phyloP scores from a whole-genome alignment of 1,140 invertebrate genomes.

The Magallana ariakensis region DNA sequence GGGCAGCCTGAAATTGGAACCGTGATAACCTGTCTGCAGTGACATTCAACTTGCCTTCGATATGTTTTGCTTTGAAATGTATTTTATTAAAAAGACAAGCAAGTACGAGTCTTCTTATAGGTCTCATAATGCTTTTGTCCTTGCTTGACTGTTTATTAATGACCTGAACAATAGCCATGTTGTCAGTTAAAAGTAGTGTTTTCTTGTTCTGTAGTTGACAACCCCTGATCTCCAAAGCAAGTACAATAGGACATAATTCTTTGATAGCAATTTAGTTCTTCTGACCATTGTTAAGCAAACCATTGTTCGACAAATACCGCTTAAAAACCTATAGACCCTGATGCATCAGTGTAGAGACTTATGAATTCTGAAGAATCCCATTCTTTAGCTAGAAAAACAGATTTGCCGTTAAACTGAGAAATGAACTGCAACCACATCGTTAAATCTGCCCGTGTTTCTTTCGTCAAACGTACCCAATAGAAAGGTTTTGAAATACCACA shows the following conservation, averaged over 20 bases:
- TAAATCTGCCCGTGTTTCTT: not conserved
- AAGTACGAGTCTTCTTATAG: slow-evolving; percentile 34
- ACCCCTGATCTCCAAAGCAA: slow-evolving; percentile 41
- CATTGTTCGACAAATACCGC: too few species aligned
- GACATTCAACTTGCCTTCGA: too few species aligned
- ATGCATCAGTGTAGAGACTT: not conserved
- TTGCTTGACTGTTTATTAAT: slow-evolving; percentile 47
- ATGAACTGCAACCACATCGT: not conserved
- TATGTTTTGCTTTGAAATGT: too few species aligned
- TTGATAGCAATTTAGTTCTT: slow-evolving; percentile 44
- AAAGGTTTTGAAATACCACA: not conserved
- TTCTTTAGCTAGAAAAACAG: not conserved
- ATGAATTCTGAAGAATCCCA: not conserved
- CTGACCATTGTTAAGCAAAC: too few species aligned
- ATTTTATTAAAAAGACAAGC: not conserved
- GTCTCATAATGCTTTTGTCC: slow-evolving; percentile 26
- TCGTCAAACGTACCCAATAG: not conserved
- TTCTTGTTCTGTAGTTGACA: not conserved
- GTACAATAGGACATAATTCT: slow-evolving; percentile 33
- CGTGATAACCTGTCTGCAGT: too few species aligned
- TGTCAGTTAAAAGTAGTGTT: slow-evolving; percentile 42
- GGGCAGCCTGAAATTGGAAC: too few species aligned
- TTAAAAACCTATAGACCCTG: too few species aligned
- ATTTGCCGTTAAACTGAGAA: too few species aligned
- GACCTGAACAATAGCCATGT: slow-evolving; percentile 26